These are phyloP conservation scores for Seira ritae DNA, from an alignment of 2,888 invertebrate species.

Conservation along the genomic window DNA sequence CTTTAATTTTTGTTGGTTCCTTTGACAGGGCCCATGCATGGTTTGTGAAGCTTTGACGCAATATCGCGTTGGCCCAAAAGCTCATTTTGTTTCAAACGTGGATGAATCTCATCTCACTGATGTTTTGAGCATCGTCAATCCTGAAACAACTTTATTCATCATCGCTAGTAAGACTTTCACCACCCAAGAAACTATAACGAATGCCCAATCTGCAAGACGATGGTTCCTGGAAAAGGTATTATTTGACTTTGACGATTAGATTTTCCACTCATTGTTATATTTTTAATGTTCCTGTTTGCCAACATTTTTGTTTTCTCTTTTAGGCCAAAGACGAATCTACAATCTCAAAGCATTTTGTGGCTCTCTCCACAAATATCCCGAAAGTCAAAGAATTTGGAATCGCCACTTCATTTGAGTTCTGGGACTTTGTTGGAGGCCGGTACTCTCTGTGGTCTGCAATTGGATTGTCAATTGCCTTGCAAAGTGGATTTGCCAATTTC, in stretches of 20 bases:
- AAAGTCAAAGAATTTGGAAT: constrained; percentile 99
- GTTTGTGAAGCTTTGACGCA: constrained; percentile 98
- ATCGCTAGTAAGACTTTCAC: constrained; percentile 99
- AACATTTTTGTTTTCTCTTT: too few relatives aligned
- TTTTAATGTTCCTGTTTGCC: constrained; percentile 21
- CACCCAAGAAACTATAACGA: constrained; percentile 99
- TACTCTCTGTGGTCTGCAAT: constrained; percentile 99
- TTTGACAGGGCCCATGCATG: constrained; percentile 92
- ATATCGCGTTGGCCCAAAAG: constrained; percentile 88
- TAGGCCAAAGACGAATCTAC: constrained; percentile 76
- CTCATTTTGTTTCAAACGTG: constrained; percentile 99
- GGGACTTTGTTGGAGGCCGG: constrained; percentile 99
- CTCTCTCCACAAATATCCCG: constrained; percentile 94
- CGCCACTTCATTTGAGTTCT: constrained; percentile 99
- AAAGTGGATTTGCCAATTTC: constrained; percentile 97
- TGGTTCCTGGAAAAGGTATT: constrained; percentile 91
- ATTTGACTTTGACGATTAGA: neutral
- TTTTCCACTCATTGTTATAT: neutral
- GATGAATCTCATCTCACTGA: constrained; percentile 99
- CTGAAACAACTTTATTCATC: constrained; percentile 97
- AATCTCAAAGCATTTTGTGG: constrained; percentile 98
- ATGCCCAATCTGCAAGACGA: constrained; percentile 96
- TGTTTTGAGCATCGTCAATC: constrained; percentile 90
- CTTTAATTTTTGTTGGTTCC: constrained; percentile 54
- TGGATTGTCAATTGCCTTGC: constrained; percentile 95